Conservation (phyloP, 2,113 vertebrate species). For the Neoarius graeffei region DNA sequence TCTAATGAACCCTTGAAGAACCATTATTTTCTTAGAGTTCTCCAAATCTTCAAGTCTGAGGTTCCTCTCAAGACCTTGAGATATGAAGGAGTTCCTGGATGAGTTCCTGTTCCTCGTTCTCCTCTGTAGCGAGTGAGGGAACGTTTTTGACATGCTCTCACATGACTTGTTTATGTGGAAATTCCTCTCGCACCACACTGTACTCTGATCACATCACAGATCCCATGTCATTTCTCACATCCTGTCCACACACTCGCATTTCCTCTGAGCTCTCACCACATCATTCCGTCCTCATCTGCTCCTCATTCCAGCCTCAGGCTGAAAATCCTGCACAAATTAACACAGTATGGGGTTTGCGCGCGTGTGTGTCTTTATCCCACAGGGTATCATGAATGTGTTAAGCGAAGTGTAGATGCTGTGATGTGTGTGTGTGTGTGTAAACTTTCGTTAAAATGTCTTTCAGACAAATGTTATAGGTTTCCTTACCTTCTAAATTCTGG, state of each 20-base stretch:
- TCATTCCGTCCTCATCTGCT: background rate
- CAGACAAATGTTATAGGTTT: background rate
- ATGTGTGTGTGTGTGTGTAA: background rate
- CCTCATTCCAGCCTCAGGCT: background rate
- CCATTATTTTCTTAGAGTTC: background rate
- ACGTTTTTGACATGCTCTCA: background rate
- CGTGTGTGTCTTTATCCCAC: background rate
- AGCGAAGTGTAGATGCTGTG: background rate
- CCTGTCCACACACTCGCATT: background rate
- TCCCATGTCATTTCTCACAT: background rate
- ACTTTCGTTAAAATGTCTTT: background rate
- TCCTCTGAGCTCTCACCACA: background rate
- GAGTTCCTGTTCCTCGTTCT: background rate
- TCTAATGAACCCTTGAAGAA: background rate
- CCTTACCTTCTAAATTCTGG: background rate
- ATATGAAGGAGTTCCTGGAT: background rate
- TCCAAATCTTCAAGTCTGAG: background rate
- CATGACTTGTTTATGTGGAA: background rate
- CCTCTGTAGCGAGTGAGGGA: background rate
- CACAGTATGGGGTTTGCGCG: background rate
- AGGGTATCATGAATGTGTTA: background rate
- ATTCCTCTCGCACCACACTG: background rate
- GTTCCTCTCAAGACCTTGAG: background rate
- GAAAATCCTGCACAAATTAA: background rate
- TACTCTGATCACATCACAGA: background rate